Base-by-base conservation (phyloP, 2,888 invertebrate genomes). In the Drosophila buzzatii region DNA sequence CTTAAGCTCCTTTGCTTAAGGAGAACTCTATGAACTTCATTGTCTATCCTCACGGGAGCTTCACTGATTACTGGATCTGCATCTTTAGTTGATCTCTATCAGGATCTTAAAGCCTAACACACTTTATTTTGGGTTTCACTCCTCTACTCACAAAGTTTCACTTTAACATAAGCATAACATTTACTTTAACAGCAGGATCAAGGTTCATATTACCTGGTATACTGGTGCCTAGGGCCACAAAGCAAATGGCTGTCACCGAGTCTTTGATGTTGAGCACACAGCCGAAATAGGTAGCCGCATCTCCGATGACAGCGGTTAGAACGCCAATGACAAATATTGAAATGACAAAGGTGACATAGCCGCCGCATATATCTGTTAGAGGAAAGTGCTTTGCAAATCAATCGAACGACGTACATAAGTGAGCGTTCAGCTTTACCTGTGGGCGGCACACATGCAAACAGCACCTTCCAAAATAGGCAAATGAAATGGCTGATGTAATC, bases 211-310 rank as follows among this genome's bases (percentile, higher is more conserved):
- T 93, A 98, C 98, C 98, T 94, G 99, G 99, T 94, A 99, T 97
- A 94, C 98, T 99, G 75, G 99, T 99, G 83, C 99, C 99, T 77
- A 99, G 95, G 14, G 99, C 99, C 23, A 99, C 99, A 92, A 99
- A 98, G 47, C 98, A 96, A 89, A 99, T 98, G 85, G 99, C 99
- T 55, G 99, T 99, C 79, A 99, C 98, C 8, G 98, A 96, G 93
- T 99, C 99, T 94, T 97, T 97, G 90, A 99, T 96, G 81, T 99
- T 99, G 63, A 99, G 95, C 33, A 98, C 99, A 93, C 99, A 99
- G 78, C 99, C 99, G 92, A 99, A 99, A 94, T 98, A 97, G 1
- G 98, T 97, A 5, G 99, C 99, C 52, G 99, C 95, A 93, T 99
- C 99, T 23, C 99, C 99, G 89, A 99, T 99, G 80, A 99, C 93